Percentiles rank a stretch among this genome's conserved stretches.
Evolutionary conservation across 2,113 vertebrate genomes (phyloP).

Genomic region (Gallinago jamesoni): DNA sequence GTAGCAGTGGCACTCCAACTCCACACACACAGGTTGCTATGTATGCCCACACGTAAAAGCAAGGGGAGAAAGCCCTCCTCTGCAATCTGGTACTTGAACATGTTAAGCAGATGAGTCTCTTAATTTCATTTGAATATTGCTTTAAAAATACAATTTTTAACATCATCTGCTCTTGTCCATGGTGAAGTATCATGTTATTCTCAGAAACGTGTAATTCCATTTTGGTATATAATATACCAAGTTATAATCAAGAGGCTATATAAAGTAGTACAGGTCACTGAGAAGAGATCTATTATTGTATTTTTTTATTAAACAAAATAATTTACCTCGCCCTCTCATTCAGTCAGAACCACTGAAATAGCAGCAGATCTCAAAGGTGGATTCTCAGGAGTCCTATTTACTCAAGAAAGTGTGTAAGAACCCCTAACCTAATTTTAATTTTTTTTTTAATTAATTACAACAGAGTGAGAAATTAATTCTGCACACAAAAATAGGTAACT

Average conservation of each 20-base stretch:
- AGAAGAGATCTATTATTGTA: background rate
- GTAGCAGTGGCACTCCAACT: background rate
- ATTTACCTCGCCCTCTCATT: background rate
- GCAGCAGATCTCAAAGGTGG: background rate
- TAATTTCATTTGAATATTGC: background rate
- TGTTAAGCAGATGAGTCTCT: background rate
- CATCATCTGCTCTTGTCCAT: background rate
- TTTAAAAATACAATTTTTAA: background rate
- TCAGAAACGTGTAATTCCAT: background rate
- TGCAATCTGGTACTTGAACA: background rate
- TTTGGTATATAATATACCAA: background rate
- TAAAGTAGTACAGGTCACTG: background rate
- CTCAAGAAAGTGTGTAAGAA: background rate
- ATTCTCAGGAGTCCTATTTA: conserved; percentile 32
- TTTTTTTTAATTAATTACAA: background rate
- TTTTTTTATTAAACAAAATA: background rate
- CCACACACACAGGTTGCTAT: background rate
- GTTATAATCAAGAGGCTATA: background rate
- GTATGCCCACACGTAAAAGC: background rate
- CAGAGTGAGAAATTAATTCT: background rate
- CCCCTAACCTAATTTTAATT: background rate
- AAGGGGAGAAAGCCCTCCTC: background rate
- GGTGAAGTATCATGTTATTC: background rate
- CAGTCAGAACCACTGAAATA: background rate
- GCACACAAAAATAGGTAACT: background rate